Percentiles rank a stretch among this genome's conserved stretches.
phyloP scores from a whole-genome alignment of 64 coral and sea anemone species.

The Astreopora myriophthalma region DNA sequence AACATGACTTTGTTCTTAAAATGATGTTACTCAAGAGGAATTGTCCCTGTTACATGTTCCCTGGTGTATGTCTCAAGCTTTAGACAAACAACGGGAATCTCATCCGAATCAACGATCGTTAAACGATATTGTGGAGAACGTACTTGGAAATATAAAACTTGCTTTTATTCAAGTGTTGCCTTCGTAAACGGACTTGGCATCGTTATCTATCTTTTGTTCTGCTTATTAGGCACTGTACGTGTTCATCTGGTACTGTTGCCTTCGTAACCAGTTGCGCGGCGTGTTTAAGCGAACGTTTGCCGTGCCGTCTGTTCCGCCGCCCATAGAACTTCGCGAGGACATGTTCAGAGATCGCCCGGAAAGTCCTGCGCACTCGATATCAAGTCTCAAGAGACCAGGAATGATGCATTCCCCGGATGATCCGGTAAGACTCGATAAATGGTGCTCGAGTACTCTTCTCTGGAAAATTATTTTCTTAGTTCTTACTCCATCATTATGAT shows the following conservation, averaged over 20 bases:
- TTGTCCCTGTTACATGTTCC: too few relatives aligned
- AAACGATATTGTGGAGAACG: too few relatives aligned
- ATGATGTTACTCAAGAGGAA: too few relatives aligned
- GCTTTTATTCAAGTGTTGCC: neutral
- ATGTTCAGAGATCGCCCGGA: constrained; percentile 74
- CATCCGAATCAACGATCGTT: too few relatives aligned
- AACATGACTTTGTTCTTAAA: too few relatives aligned
- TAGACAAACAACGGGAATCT: too few relatives aligned
- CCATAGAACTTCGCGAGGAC: constrained; percentile 83
- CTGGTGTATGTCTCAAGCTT: too few relatives aligned
- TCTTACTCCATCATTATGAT: neutral
- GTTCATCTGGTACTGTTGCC: constrained; percentile 90
- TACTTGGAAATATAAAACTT: too few relatives aligned
- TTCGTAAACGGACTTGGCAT: neutral
- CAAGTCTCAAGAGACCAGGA: constrained; percentile 64
- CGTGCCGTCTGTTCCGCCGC: constrained; percentile 66
- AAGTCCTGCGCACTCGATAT: constrained; percentile 62
- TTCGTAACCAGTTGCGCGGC: constrained; percentile 92
- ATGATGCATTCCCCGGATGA: constrained; percentile 77
- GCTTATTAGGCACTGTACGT: constrained; percentile 87
- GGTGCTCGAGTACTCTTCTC: too few relatives aligned
- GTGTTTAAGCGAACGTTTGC: constrained; percentile 84
- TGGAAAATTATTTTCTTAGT: too few relatives aligned
- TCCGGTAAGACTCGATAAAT: constrained; percentile 7
- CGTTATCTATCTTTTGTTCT: neutral